A percentile compares a stretch with the other conserved stretches of the same genome.
Conservation (phyloP, 2,888 invertebrate genomes). For the Drosophila neotestacea region DNA sequence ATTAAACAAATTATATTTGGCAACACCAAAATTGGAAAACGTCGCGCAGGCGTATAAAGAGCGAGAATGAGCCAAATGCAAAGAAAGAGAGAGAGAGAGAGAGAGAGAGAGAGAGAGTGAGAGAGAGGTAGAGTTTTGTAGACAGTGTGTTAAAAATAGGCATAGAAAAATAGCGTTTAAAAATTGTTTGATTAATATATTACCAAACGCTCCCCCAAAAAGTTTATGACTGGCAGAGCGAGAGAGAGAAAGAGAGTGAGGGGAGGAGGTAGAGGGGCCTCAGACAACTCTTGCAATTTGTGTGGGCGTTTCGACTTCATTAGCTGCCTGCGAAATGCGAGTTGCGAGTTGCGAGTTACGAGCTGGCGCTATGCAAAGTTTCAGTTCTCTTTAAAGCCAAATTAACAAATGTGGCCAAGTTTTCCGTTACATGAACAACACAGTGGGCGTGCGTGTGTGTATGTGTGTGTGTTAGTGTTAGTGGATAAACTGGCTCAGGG, state of each 20-base stretch:
- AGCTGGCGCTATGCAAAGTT: constrained; percentile 31
- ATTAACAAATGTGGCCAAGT: constrained; percentile 47
- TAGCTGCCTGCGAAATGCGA: constrained; percentile 44
- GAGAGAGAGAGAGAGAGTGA: constrained; percentile 1
- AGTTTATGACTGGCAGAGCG: constrained; percentile 4
- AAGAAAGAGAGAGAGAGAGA: constrained; percentile 7
- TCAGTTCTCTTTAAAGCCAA: constrained; percentile 35
- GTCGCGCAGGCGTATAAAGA: constrained; percentile 64
- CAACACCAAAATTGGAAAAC: constrained; percentile 55
- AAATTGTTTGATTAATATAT: constrained; percentile 64
- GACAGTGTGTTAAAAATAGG: constrained; percentile 48
- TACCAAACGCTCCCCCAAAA: constrained; percentile 46
- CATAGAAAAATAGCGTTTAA: constrained; percentile 46
- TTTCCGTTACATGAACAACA: constrained; percentile 66
- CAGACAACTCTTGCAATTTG: constrained; percentile 5
- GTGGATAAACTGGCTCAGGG: constrained; percentile 79
- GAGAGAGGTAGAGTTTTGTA: neutral
- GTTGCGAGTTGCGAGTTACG: constrained; percentile 21
- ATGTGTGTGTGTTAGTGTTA: constrained; percentile 11
- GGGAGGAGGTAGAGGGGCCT: neutral
- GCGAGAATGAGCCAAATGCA: constrained; percentile 17
- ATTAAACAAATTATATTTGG: constrained; percentile 27
- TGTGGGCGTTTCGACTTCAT: constrained; percentile 51
- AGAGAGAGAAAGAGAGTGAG: neutral
- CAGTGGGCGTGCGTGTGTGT: constrained; percentile 20